phyloP scores from a whole-genome alignment of 2,113 vertebrate genomes.

The Theropithecus gelada region DNA sequence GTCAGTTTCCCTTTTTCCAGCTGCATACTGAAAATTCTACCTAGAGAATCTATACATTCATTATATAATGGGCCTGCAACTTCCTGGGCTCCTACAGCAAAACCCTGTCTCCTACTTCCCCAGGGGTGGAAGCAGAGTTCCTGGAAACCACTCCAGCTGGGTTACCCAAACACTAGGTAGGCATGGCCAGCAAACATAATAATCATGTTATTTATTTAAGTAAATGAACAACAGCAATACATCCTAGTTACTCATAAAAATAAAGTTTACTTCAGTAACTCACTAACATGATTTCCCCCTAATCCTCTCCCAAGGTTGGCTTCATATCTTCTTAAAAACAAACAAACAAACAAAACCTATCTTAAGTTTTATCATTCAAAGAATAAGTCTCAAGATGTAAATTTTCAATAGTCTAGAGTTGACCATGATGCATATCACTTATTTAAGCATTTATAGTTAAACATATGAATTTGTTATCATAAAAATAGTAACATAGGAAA shows the following conservation, averaged over 20 bases:
- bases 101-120: neutral
- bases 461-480: neutral
- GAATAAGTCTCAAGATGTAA: neutral
- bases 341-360: neutral
- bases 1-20: neutral
- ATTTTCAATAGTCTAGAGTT: neutral
- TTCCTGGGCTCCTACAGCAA: neutral
- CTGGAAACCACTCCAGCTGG: neutral
- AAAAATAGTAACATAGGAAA: neutral
- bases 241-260: neutral
- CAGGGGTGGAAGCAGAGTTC: neutral
- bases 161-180: neutral
- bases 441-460: neutral
- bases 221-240: neutral
- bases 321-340: neutral
- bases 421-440: neutral
- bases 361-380: neutral
- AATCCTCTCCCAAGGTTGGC: rapidly evolving
- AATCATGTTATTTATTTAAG: neutral
- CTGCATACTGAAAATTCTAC: neutral
- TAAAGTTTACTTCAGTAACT: neutral
- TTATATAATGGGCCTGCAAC: neutral
- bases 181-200: neutral
- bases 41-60: neutral
- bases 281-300: neutral